Percentiles rank a stretch among this genome's conserved stretches.
phyloP scores from a whole-genome alignment of 2,888 invertebrate species.

The Perdita meconis region DNA sequence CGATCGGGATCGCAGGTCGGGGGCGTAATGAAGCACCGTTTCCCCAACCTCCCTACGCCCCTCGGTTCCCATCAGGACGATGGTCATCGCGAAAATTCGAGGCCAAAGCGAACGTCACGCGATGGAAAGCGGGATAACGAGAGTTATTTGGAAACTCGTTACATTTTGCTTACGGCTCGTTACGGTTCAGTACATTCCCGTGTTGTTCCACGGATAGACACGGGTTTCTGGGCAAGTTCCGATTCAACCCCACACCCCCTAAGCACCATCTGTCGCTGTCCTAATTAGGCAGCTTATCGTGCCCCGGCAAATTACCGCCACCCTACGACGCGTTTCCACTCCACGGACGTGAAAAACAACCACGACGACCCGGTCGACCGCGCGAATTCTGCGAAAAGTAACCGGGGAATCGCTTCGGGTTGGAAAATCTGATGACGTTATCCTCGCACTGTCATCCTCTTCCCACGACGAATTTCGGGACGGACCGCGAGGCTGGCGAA shows the following conservation, averaged over 20 bases:
- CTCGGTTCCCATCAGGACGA: no score
- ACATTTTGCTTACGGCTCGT: slow-evolving; percentile 56
- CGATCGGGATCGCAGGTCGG: slow-evolving; percentile 23
- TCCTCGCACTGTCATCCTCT: not conserved
- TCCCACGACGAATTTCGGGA: no score
- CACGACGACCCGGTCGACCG: slow-evolving; percentile 27
- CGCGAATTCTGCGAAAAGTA: slow-evolving; percentile 12
- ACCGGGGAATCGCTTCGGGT: slow-evolving; percentile 9
- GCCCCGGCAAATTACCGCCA: slow-evolving; percentile 57
- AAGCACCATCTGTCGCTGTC: slow-evolving; percentile 66
- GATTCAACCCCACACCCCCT: slow-evolving; percentile 39
- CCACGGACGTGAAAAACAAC: slow-evolving; percentile 43
- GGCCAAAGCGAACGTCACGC: slow-evolving; percentile 27
- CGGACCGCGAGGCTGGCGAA: no score
- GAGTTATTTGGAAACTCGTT: slow-evolving; percentile 63
- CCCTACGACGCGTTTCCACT: slow-evolving; percentile 38
- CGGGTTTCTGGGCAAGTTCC: slow-evolving; percentile 47
- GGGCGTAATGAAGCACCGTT: slow-evolving; percentile 33
- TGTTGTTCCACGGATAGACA: slow-evolving; percentile 52
- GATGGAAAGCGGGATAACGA: slow-evolving; percentile 49
- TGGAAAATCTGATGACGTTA: slow-evolving; percentile 14
- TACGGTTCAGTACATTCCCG: slow-evolving; percentile 51
- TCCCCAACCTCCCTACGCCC: not conserved
- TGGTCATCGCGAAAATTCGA: slow-evolving; percentile 35
- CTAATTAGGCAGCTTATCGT: slow-evolving; percentile 68